Percentiles rank a stretch among this genome's conserved stretches.
Conservation (phyloP, 2,113 vertebrate genomes). For the Spea multiplicata region DNA sequence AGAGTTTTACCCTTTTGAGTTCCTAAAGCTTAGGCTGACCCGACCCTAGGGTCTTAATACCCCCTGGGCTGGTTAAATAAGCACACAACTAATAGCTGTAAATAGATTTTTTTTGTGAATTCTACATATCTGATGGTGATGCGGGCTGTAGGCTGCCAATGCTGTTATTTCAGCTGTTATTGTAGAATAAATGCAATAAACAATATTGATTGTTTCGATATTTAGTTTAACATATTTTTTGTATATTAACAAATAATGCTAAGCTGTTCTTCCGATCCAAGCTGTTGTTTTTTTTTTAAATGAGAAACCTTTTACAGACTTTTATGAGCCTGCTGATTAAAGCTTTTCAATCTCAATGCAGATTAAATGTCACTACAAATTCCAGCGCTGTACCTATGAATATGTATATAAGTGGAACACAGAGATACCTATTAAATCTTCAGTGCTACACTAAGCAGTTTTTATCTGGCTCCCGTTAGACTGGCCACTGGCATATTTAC, state of each 20-base stretch:
- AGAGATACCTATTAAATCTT: constrained; percentile 80
- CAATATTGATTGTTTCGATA: too few species aligned
- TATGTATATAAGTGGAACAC: constrained; percentile 77
- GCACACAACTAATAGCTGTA: too few species aligned
- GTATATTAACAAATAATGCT: constrained; percentile 47
- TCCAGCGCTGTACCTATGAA: constrained; percentile 78
- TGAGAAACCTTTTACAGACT: constrained; percentile 63
- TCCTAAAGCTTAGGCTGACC: too few species aligned
- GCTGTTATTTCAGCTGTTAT: too few species aligned
- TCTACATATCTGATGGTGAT: too few species aligned
- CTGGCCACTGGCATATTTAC: constrained; percentile 80
- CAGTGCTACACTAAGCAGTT: constrained; percentile 77
- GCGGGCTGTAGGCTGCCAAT: too few species aligned
- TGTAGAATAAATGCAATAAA: too few species aligned
- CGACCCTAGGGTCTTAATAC: too few species aligned
- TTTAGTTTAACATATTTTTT: background rate
- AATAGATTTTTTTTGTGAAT: too few species aligned
- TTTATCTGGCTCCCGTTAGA: constrained; percentile 83
- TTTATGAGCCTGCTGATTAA: constrained; percentile 82
- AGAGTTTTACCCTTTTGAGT: too few species aligned
- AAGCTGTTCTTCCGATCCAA: constrained; percentile 58
- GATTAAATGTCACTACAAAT: constrained; percentile 80
- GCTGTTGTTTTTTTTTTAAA: constrained; percentile 59
- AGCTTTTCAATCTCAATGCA: constrained; percentile 76
- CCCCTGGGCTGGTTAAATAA: too few species aligned